These are phyloP conservation scores for Rhagonycha fulva DNA, from an alignment of 2,888 invertebrate species.

Conservation along the genomic window DNA sequence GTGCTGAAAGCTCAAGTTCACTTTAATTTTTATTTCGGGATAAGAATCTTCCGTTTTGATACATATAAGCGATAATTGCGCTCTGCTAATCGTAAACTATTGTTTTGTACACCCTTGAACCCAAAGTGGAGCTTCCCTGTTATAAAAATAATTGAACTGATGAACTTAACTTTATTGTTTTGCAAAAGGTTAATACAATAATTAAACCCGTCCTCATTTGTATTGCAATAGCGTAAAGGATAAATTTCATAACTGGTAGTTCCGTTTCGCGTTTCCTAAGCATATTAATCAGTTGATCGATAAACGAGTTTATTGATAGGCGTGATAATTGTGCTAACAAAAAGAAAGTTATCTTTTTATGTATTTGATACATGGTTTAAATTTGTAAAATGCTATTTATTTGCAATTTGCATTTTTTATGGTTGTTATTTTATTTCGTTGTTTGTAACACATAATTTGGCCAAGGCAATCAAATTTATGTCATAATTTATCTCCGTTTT, in stretches of 20 bases:
- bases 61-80: neutral
- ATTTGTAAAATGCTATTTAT: neutral
- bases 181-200: neutral
- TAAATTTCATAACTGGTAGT: neutral
- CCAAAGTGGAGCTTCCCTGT: neutral
- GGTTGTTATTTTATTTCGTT: neutral
- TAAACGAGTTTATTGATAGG: neutral
- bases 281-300: neutral
- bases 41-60: neutral
- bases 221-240: neutral
- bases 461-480: neutral
- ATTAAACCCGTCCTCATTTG: neutral
- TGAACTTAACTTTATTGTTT: neutral
- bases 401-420: neutral
- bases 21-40: too few species aligned
- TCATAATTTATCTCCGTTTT: neutral
- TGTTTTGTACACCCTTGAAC: neutral
- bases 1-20: too few species aligned
- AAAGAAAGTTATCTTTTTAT: conserved; percentile 11
- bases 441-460: neutral
- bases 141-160: neutral
- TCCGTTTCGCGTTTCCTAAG: neutral
- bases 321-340: conserved; percentile 13
- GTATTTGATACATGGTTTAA: neutral
- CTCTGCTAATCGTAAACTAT: neutral